phyloP scores from a whole-genome alignment of 2,888 invertebrate genomes.

The Dexiosoma caninum region DNA sequence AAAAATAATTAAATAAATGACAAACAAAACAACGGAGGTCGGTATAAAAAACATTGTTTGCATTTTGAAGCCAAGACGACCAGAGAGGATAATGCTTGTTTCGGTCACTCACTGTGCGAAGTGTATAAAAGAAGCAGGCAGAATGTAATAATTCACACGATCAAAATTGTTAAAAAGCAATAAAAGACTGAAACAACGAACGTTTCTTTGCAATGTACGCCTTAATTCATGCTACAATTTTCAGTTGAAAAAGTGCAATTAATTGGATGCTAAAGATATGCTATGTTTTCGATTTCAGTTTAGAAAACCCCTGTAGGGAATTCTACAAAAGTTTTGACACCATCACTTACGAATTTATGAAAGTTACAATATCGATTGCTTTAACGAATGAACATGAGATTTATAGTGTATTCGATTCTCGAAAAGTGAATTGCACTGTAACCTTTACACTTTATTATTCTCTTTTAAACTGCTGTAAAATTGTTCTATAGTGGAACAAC shows the following conservation, averaged over 20 bases:
- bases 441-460: too few species aligned
- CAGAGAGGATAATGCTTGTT: too few species aligned
- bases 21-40: conserved; percentile 30
- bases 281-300: neutral
- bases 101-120: too few species aligned
- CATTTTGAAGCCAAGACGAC: neutral
- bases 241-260: neutral
- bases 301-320: neutral
- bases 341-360: too few species aligned
- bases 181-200: conserved; percentile 38
- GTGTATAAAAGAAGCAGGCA: neutral
- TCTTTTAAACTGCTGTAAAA: too few species aligned
- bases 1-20: too few species aligned
- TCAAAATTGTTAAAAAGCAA: neutral
- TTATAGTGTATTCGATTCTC: too few species aligned
- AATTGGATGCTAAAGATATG: neutral
- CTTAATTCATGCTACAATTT: conserved; percentile 23
- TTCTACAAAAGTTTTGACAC: neutral
- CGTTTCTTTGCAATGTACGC: neutral
- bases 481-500: too few species aligned
- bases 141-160: neutral
- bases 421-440: too few species aligned
- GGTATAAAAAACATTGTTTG: conserved; percentile 1
- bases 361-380: too few species aligned
- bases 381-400: too few species aligned